Percentiles rank a stretch among this genome's conserved stretches.
phyloP scores from a whole-genome alignment of 2,888 invertebrate genomes.

The Caenorhabditis imperialis region DNA sequence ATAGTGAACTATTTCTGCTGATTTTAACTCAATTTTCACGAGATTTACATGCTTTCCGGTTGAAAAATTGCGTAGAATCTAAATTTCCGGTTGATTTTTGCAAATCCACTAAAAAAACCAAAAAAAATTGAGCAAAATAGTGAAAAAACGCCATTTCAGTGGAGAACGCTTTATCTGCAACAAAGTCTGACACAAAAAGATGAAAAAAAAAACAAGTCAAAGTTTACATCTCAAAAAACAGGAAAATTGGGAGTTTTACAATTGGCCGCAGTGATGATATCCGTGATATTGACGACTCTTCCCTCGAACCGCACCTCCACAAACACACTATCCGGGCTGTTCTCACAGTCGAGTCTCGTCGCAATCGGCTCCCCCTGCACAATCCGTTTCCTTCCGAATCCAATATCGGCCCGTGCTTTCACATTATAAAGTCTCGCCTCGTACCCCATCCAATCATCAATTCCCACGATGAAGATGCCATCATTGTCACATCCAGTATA shows the following conservation, averaged over 20 bases:
- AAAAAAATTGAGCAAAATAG: no score
- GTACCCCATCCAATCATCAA: slow-evolving; percentile 76
- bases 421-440: slow-evolving; percentile 77
- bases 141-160: no score
- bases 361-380: slow-evolving; percentile 74
- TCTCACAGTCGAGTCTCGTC: slow-evolving; percentile 64
- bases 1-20: no score
- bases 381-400: slow-evolving; percentile 70
- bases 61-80: no score
- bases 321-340: slow-evolving; percentile 73
- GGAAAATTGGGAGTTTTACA: slow-evolving; percentile 68
- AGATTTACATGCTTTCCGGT: no score
- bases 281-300: slow-evolving; percentile 73
- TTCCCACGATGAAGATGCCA: slow-evolving; percentile 76
- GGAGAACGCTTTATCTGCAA: no score
- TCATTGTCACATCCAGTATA: slow-evolving; percentile 77
- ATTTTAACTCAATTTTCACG: no score
- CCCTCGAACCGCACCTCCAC: slow-evolving; percentile 76
- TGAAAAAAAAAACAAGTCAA: no score
- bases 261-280: slow-evolving; percentile 71
- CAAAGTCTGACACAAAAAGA: no score
- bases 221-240: slow-evolving; percentile 23
- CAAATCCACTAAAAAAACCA: no score
- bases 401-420: slow-evolving; percentile 69
- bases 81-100: no score